Conservation (phyloP, 2,797 vertebrate species). For the Macrochelys suwanniensis region DNA sequence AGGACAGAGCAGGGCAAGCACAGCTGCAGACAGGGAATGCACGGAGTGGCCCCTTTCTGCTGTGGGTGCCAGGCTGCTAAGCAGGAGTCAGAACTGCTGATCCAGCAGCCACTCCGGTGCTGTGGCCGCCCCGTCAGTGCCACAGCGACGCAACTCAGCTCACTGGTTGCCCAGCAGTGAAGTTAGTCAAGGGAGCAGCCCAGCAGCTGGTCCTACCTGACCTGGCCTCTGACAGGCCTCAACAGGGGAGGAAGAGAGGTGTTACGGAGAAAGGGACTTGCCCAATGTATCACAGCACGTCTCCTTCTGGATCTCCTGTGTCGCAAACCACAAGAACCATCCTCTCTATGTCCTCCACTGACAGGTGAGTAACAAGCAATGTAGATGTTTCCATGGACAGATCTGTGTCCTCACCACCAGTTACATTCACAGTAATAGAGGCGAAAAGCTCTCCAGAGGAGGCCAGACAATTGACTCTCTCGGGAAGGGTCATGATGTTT, state of each 20-base stretch:
- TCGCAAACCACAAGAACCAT: neutral
- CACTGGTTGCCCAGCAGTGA: no score
- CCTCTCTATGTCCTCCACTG: neutral
- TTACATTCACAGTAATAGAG: neutral
- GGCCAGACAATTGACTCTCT: neutral
- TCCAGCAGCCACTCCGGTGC: no score
- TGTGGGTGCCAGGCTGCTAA: no score
- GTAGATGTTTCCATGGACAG: neutral
- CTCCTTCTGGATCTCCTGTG: neutral
- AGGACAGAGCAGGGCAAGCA: no score
- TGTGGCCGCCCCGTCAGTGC: no score
- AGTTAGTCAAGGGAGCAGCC: no score
- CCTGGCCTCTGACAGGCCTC: neutral
- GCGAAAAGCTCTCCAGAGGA: accelerated
- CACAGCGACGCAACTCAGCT: no score
- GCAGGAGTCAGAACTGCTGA: no score
- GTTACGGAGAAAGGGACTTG: neutral
- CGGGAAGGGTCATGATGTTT: neutral
- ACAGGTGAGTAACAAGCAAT: neutral
- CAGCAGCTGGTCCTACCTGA: no score
- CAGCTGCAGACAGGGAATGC: no score
- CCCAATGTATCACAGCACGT: neutral
- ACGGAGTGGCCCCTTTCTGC: no score
- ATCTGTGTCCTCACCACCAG: neutral
- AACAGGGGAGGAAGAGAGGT: neutral